Conservation (phyloP, 2,113 vertebrate genomes). For the Octodon degus region DNA sequence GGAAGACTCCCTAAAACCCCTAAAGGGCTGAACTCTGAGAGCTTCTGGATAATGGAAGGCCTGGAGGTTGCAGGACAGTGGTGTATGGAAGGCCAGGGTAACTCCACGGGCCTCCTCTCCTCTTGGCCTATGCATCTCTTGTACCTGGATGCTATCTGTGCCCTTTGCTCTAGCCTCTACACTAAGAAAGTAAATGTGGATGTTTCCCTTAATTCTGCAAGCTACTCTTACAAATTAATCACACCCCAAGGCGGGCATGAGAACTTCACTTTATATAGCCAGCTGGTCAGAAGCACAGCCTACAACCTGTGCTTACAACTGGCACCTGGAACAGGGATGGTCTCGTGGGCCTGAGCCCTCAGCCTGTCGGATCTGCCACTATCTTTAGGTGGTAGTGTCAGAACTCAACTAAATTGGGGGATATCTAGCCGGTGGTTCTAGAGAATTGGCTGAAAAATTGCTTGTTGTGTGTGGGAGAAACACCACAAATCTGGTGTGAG, state of each 20-base stretch:
- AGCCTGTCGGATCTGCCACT: neutral
- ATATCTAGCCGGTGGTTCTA: neutral
- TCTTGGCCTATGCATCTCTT: neutral
- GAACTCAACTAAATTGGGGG: neutral
- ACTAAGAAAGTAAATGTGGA: neutral
- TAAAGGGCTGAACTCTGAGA: neutral
- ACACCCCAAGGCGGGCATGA: neutral
- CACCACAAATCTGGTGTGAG: neutral
- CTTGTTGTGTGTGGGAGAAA: neutral
- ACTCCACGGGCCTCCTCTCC: neutral
- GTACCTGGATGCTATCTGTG: neutral
- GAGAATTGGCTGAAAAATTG: neutral
- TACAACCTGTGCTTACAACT: neutral
- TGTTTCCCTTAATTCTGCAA: neutral
- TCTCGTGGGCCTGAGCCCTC: neutral
- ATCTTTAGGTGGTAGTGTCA: neutral
- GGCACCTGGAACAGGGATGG: neutral
- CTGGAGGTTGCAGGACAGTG: neutral
- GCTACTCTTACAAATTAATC: neutral
- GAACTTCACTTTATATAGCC: neutral
- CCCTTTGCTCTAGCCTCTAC: neutral
- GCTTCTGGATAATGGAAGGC: neutral
- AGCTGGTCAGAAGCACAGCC: neutral
- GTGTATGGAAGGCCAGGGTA: accelerated
- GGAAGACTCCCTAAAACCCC: neutral